A percentile compares a stretch with the other conserved stretches of the same genome.
Evolutionary conservation across 2,113 vertebrate genomes (phyloP).

Genomic region (human): GRCh38 chr7:115516001-115516500

Average conservation of each 20-base stretch:
- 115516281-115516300: not conserved
- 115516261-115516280: not conserved
- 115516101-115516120: not conserved
- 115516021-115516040: not conserved
- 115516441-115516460: not conserved
- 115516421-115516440: not conserved
- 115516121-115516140: not conserved
- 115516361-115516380: not conserved
- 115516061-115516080: not conserved
- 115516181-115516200: not conserved
- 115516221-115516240: not conserved
- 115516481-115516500: not conserved
- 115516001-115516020: not conserved
- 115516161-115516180: slow-evolving; percentile 11
- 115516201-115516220: not conserved
- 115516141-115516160: not conserved
- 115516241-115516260: not conserved
- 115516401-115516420: not conserved
- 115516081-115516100: not conserved
- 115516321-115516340: too few relatives aligned
- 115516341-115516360: too few relatives aligned
- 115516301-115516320: not conserved
- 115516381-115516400: not conserved
- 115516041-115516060: not conserved
- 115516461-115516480: not conserved